These are phyloP conservation scores for Channallabes apus DNA, from an alignment of 2,797 vertebrate species.

Conservation along the genomic window DNA sequence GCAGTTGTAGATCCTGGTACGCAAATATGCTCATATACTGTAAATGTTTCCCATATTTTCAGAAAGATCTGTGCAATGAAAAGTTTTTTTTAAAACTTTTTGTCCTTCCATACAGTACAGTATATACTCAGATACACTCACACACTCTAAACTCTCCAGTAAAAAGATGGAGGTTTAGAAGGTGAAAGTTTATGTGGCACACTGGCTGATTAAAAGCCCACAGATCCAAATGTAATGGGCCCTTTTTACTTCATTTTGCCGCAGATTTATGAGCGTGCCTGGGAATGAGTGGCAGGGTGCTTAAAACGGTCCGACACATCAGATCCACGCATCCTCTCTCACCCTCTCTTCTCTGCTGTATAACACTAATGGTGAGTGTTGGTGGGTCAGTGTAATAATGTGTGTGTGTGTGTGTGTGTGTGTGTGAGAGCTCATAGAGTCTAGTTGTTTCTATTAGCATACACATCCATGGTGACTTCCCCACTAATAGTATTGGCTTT, in stretches of 20 bases:
- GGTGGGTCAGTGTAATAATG: slow-evolving; percentile 19
- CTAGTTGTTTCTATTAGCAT: not conserved
- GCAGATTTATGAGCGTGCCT: slow-evolving; percentile 69
- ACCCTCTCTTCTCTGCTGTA: slow-evolving; percentile 17
- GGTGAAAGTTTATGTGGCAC: slow-evolving; percentile 76
- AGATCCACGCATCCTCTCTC: slow-evolving; percentile 61
- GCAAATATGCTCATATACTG: not conserved
- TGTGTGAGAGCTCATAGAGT: too few species aligned
- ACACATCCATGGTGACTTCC: slow-evolving; percentile 66
- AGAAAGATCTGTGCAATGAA: not conserved
- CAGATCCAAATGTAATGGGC: slow-evolving; percentile 75
- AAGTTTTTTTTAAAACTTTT: slow-evolving; percentile 15
- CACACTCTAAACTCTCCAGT: slow-evolving; percentile 51
- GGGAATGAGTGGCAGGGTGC: slow-evolving; percentile 72
- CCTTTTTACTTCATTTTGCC: slow-evolving; percentile 70
- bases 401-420: not conserved
- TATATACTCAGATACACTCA: slow-evolving; percentile 18
- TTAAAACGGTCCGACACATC: slow-evolving; percentile 71
- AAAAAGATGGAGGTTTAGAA: slow-evolving; percentile 66
- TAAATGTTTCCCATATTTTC: not conserved
- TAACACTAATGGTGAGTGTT: slow-evolving; percentile 11
- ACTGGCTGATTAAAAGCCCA: slow-evolving; percentile 69
- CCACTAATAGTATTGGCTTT: slow-evolving; percentile 82
- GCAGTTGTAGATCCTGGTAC: not conserved
- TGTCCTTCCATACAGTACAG: slow-evolving; percentile 34